Evolutionary conservation across 2,113 vertebrate species (phyloP).

Genomic region (Thamnaconus septentrionalis): DNA sequence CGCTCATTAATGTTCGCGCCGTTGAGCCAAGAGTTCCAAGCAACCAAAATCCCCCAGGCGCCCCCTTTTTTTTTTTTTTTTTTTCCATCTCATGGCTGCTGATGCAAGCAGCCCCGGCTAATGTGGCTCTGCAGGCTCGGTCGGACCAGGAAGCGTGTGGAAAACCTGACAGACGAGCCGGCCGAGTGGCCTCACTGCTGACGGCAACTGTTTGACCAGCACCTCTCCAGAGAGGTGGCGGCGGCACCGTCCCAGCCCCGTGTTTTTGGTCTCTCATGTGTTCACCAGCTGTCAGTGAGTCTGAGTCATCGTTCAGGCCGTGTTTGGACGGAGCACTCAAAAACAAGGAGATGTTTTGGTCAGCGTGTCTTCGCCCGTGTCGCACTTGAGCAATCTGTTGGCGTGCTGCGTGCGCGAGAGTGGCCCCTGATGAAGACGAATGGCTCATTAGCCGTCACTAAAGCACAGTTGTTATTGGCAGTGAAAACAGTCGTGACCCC

Average conservation of each 20-base stretch:
- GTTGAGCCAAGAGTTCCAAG: constrained; percentile 26
- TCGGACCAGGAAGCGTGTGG: constrained; percentile 6
- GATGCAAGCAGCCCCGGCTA: constrained; percentile 41
- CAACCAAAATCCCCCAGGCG: constrained; percentile 67
- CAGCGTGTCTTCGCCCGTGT: constrained; percentile 22
- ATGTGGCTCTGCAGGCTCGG: constrained; percentile 36
- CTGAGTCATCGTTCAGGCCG: constrained; percentile 26
- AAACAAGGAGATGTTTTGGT: constrained; percentile 20
- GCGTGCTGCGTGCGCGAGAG: constrained; percentile 5
- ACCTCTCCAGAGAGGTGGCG: constrained; percentile 36
- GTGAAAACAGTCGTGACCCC: constrained; percentile 67
- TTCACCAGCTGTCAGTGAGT: constrained; percentile 35
- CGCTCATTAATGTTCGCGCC: constrained; percentile 72
- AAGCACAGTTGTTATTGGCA: constrained; percentile 65
- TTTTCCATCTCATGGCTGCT: constrained; percentile 47
- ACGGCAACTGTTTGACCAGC: constrained; percentile 26
- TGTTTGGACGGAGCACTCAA: constrained; percentile 14
- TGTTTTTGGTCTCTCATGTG: constrained; percentile 23
- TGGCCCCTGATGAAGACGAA: constrained; percentile 62
- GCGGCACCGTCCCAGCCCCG: constrained; percentile 29
- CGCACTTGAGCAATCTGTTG: constrained; percentile 8
- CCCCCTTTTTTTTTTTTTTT: no score
- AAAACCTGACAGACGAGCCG: neutral
- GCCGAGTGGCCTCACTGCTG: neutral
- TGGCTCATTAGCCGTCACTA: constrained; percentile 59